phyloP scores from a whole-genome alignment of 2,113 vertebrate genomes.

The Amblyopsis rosae region DNA sequence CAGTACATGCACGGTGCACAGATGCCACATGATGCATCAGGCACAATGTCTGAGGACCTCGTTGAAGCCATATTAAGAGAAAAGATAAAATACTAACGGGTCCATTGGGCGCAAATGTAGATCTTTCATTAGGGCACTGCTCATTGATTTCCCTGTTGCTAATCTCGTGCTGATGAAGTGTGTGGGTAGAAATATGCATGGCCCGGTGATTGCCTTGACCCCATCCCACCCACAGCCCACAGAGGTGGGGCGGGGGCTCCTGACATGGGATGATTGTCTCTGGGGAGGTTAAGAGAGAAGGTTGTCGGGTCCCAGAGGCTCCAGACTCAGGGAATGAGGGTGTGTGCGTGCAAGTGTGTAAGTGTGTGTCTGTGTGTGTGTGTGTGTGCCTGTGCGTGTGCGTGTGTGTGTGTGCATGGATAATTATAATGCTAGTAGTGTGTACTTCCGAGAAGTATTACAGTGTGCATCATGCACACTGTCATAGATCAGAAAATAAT shows the following conservation, averaged over 20 bases:
- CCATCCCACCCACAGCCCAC: slow-evolving; percentile 63
- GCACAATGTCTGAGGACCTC: slow-evolving; percentile 47
- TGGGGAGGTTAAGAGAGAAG: slow-evolving; percentile 64
- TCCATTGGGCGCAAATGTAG: slow-evolving; percentile 68
- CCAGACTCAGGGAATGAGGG: slow-evolving; percentile 7
- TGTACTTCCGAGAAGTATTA: no score
- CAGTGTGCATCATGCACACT: no score
- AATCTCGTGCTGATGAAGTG: slow-evolving; percentile 76
- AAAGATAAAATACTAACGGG: slow-evolving; percentile 63
- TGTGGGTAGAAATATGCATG: slow-evolving; percentile 75
- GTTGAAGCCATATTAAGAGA: slow-evolving; percentile 64
- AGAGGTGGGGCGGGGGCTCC: slow-evolving; percentile 38
- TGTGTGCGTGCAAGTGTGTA: not conserved
- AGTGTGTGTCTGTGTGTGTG: not conserved
- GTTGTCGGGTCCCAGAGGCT: slow-evolving; percentile 37
- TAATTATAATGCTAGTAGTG: slow-evolving; percentile 19
- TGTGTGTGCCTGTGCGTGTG: slow-evolving; percentile 24
- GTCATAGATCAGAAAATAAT: no score
- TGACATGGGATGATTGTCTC: slow-evolving; percentile 70
- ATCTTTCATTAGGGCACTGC: slow-evolving; percentile 69
- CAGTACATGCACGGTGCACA: slow-evolving; percentile 1
- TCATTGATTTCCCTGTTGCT: slow-evolving; percentile 77
- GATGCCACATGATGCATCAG: slow-evolving; percentile 45
- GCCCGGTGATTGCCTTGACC: slow-evolving; percentile 71
- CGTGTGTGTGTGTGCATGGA: not conserved